Base-by-base conservation (phyloP, 2,113 vertebrate species). In the Lethenteron camtschaticum region DNA sequence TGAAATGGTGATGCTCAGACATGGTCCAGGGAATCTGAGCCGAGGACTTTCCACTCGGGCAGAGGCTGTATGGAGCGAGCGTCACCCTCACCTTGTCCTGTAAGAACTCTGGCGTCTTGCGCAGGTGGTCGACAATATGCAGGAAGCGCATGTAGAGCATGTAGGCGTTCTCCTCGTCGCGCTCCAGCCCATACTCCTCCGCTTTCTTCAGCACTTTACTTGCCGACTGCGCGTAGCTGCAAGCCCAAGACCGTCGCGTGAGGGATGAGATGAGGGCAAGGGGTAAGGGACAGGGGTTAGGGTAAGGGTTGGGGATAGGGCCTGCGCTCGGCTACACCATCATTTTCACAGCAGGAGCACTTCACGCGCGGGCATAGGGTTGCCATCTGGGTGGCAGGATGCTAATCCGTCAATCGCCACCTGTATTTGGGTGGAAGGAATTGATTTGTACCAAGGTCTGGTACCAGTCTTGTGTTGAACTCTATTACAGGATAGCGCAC, bases 101-200 rank as follows among this genome's bases (percentile, higher is more conserved):
- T 75, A 85, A 94, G 84, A 92, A 99, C 76, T 99, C 94, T 3
- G 84, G 79, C 76, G 87, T 88, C 75, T 89, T 95, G 79, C 88
- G 90, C 77, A 99, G 84, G 59, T 91, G 81, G 72, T 92, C 84
- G 81, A 92, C 89, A 16, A 99, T 87, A 69, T 86, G 78, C 75
- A 92, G 82, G 68, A 87, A 96, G 79, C 95, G 96, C 94, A 99
- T 99, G 72, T 96, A 99, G 1, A 96, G 75, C 24, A 99, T 88
- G 68, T 96, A 99, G 24, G 94, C 89, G 73, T 78, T 96, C 80
- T 99, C 94, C 79, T 99, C 94, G 78, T 99, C 94, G 78, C 87
- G 77, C 57, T 96, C 88, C 76, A 96, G 77, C 57, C 90, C 85
- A 79, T 83, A 82, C 78, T 96, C 88, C 75, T 99, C 94, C 0